Conservation (phyloP, 2,113 vertebrate genomes). For the Pandion haliaetus region DNA sequence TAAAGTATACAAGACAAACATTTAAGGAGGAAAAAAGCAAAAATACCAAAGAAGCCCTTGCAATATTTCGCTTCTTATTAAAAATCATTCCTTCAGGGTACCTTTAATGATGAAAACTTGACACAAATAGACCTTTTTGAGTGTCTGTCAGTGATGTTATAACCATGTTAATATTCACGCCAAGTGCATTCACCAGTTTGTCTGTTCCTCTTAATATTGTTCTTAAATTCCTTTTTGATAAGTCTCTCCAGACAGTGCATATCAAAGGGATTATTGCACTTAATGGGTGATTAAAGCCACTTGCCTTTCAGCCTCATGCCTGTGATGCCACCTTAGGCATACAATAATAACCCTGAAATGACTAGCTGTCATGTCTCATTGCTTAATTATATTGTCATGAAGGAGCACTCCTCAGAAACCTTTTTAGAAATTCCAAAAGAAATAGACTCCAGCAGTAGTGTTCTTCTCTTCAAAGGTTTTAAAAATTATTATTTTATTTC, state of each 20-base stretch:
- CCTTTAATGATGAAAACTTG: background rate
- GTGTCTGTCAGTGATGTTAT: background rate
- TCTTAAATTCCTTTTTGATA: conserved; percentile 29
- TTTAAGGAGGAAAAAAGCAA: background rate
- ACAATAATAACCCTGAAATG: conserved; percentile 45
- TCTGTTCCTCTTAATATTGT: conserved; percentile 12
- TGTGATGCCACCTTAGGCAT: conserved; percentile 59
- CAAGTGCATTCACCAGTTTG: background rate
- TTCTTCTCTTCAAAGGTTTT: conserved; percentile 22
- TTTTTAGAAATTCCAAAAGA: conserved; percentile 34
- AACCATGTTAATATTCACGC: background rate
- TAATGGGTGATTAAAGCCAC: conserved; percentile 57
- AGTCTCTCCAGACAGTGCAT: conserved; percentile 31
- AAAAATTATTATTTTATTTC: background rate
- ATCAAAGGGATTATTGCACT: conserved; percentile 64
- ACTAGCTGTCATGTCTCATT: conserved; percentile 56
- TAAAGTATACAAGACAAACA: background rate
- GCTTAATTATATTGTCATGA: conserved; percentile 58
- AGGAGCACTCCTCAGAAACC: conserved; percentile 5
- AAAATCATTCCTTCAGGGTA: background rate
- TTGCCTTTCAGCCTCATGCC: conserved; percentile 6
- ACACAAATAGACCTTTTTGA: background rate
- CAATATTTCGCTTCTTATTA: background rate
- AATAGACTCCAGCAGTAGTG: background rate
- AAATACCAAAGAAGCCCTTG: background rate